A percentile compares a stretch with the other conserved stretches of the same genome.
Evolutionary conservation across 2,113 vertebrate genomes (phyloP).

Genomic region (Heptranchias perlo): DNA sequence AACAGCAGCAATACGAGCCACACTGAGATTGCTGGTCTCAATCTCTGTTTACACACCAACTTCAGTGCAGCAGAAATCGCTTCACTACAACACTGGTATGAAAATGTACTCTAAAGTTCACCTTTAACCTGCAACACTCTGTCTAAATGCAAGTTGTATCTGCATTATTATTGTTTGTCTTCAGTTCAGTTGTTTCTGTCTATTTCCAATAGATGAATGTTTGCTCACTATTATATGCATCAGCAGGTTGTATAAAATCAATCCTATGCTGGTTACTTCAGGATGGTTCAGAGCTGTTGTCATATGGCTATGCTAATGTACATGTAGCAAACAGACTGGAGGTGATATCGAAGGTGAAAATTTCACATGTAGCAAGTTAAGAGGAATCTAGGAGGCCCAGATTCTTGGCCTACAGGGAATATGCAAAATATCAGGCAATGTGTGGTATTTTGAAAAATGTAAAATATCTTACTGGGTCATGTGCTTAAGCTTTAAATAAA

Average conservation of each 20-base stretch:
- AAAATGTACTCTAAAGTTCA: neutral
- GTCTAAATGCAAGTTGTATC: neutral
- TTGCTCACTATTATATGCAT: neutral
- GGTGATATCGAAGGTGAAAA: neutral
- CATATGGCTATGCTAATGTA: neutral
- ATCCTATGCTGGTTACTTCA: neutral
- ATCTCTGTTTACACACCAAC: neutral
- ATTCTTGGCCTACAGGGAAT: neutral
- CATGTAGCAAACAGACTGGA: too few species aligned
- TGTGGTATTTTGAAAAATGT: neutral
- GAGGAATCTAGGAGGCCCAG: neutral
- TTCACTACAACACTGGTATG: too few species aligned
- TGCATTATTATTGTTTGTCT: neutral
- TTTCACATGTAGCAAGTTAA: neutral
- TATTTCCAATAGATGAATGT: neutral
- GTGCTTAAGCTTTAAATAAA: neutral
- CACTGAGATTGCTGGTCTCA: neutral
- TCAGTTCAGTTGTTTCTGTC: neutral
- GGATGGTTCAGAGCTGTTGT: neutral
- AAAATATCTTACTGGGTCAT: neutral
- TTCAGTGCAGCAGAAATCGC: neutral
- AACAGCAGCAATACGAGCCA: neutral
- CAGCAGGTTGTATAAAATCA: neutral
- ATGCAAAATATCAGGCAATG: neutral
- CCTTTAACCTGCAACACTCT: neutral